These are phyloP conservation scores for Struthio camelus DNA, from an alignment of 2,113 vertebrate genomes.

Conservation along the genomic window DNA sequence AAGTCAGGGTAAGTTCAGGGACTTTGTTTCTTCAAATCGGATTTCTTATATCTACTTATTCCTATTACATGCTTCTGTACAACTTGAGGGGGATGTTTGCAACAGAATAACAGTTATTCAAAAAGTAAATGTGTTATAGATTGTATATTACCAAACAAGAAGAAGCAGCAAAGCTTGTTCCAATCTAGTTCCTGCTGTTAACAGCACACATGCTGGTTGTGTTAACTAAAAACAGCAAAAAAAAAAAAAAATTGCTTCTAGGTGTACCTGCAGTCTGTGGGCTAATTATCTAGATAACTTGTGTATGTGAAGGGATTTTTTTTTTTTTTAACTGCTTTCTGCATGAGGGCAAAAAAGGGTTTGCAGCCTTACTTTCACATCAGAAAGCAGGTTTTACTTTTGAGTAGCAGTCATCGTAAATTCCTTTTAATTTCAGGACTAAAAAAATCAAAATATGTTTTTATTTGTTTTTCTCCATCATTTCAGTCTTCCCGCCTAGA, in stretches of 20 bases:
- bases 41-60: background rate
- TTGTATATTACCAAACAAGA: background rate
- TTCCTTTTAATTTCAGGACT: background rate
- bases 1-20: constrained; percentile 74
- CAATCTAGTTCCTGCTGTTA: fast-evolving
- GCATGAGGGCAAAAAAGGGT: background rate
- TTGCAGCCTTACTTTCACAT: background rate
- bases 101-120: background rate
- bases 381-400: background rate
- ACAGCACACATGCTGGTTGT: background rate
- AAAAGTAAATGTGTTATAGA: background rate
- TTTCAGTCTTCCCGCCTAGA: background rate
- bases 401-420: background rate
- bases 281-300: background rate
- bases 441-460: background rate
- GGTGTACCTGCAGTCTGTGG: background rate
- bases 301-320: no score
- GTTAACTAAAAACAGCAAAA: background rate
- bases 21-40: background rate
- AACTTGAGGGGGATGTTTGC: background rate
- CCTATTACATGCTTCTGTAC: background rate
- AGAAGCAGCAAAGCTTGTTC: background rate
- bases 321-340: background rate
- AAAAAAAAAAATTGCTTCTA: background rate
- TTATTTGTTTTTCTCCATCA: background rate